A percentile compares a stretch with the other conserved stretches of the same genome.
Conservation (phyloP, 2,888 invertebrate species). For the Parnassius mnemosyne region DNA sequence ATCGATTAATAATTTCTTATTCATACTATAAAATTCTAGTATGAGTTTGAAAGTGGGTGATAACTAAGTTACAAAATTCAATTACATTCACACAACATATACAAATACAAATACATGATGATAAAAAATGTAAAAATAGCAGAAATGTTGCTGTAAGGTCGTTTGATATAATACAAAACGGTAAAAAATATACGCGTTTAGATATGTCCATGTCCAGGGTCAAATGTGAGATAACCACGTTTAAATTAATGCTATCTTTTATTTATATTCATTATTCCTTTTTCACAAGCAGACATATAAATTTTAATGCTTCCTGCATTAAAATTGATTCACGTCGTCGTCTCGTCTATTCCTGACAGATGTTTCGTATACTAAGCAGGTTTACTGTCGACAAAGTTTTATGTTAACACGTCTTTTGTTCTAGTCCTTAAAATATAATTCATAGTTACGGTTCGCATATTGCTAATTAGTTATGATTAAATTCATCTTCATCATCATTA, state of each 20-base stretch:
- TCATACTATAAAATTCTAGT: too few species aligned
- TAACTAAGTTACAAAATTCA: too few species aligned
- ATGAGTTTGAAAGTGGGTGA: too few species aligned
- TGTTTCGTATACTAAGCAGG: constrained; percentile 4
- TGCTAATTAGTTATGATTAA: too few species aligned
- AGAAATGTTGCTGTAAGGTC: constrained; percentile 3
- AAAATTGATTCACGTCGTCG: constrained; percentile 12
- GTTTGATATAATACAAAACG: constrained; percentile 6
- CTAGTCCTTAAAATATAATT: neutral
- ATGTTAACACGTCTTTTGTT: neutral
- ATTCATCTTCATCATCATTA: too few species aligned
- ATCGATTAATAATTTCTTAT: too few species aligned
- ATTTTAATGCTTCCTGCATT: constrained; percentile 12
- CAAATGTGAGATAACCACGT: constrained; percentile 9
- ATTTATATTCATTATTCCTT: constrained; percentile 16
- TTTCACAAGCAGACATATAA: constrained; percentile 1
- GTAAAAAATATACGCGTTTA: constrained; percentile 7
- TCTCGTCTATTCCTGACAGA: constrained; percentile 14
- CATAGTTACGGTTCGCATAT: too few species aligned
- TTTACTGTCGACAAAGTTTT: too few species aligned
- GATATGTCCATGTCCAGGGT: constrained; percentile 16
- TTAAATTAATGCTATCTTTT: constrained; percentile 9
- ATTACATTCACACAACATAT: too few species aligned
- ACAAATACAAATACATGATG: too few species aligned
- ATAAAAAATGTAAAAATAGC: too few species aligned